A percentile compares a stretch with the other conserved stretches of the same genome.
These are phyloP conservation scores for Malthinus seriepunctatus DNA, from an alignment of 2,888 invertebrate species.

Conservation along the genomic window DNA sequence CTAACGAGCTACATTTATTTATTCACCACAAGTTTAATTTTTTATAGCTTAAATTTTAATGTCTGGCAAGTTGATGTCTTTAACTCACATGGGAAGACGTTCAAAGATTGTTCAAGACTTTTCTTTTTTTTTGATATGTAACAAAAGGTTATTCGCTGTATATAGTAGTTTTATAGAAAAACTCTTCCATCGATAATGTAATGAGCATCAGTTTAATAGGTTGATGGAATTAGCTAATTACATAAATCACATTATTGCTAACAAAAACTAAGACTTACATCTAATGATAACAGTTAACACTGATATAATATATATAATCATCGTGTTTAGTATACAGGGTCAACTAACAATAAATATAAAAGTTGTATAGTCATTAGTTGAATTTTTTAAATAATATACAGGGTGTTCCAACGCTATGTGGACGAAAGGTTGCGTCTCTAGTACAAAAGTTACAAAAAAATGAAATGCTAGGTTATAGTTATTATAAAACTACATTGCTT, in stretches of 20 bases:
- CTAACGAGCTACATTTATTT: background rate
- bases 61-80: constrained; percentile 25
- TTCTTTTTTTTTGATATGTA: constrained; percentile 36
- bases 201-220: constrained; percentile 35
- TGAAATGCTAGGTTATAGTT: too few species aligned
- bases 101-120: constrained; percentile 51
- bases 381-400: too few species aligned
- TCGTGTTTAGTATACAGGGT: too few species aligned
- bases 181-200: constrained; percentile 16
- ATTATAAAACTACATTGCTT: too few species aligned
- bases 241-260: constrained; percentile 26
- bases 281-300: constrained; percentile 54
- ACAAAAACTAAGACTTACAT: constrained; percentile 21
- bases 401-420: too few species aligned
- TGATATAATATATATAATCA: constrained; percentile 45
- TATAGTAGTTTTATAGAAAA: constrained; percentile 5
- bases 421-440: too few species aligned
- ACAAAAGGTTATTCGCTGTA: constrained; percentile 17
- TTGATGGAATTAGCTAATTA: constrained; percentile 17
- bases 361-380: too few species aligned
- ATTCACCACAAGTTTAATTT: background rate
- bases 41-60: constrained; percentile 9
- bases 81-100: constrained; percentile 51
- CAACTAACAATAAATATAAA: too few species aligned
- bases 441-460: too few species aligned